A percentile compares a stretch with the other conserved stretches of the same genome.
These are phyloP conservation scores for Eclectus roratus DNA, from an alignment of 2,113 vertebrate genomes.

Conservation along the genomic window DNA sequence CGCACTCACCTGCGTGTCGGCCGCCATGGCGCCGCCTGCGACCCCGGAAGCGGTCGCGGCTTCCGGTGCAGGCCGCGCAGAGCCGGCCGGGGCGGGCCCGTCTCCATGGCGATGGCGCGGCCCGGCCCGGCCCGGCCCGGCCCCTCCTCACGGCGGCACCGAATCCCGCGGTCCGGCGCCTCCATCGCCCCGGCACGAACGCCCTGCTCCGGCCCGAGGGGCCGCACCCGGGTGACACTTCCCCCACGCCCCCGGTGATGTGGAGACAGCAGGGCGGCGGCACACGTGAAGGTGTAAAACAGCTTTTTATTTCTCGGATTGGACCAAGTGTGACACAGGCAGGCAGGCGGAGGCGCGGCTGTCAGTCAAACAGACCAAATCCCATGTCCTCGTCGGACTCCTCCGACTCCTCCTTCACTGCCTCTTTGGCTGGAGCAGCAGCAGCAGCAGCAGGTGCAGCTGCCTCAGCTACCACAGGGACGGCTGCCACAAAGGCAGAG, in stretches of 20 bases:
- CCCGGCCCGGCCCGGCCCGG: too few relatives aligned
- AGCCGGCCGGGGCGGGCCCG: background rate
- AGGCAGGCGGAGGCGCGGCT: background rate
- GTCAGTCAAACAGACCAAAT: constrained; percentile 92
- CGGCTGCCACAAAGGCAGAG: constrained; percentile 85
- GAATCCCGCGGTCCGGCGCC: background rate
- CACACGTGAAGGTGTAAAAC: background rate
- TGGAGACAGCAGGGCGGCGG: fast-evolving
- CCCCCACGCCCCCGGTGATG: background rate
- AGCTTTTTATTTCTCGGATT: constrained; percentile 65
- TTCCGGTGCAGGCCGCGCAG: constrained; percentile 71
- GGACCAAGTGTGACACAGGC: background rate
- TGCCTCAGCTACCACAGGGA: constrained; percentile 60
- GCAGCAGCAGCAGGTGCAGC: constrained; percentile 66
- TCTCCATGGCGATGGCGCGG: background rate
- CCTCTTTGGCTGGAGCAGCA: constrained; percentile 79
- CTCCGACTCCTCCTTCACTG: constrained; percentile 90
- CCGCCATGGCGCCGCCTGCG: constrained; percentile 89
- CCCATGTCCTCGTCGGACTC: constrained; percentile 97
- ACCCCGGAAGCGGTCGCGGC: constrained; percentile 77
- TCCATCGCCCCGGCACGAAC: too few relatives aligned
- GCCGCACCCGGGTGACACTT: fast-evolving
- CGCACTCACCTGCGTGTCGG: constrained; percentile 94
- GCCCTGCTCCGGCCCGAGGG: background rate
- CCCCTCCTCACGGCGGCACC: too few relatives aligned